phyloP scores from a whole-genome alignment of 2,113 vertebrate genomes.

The Furnarius figulus region DNA sequence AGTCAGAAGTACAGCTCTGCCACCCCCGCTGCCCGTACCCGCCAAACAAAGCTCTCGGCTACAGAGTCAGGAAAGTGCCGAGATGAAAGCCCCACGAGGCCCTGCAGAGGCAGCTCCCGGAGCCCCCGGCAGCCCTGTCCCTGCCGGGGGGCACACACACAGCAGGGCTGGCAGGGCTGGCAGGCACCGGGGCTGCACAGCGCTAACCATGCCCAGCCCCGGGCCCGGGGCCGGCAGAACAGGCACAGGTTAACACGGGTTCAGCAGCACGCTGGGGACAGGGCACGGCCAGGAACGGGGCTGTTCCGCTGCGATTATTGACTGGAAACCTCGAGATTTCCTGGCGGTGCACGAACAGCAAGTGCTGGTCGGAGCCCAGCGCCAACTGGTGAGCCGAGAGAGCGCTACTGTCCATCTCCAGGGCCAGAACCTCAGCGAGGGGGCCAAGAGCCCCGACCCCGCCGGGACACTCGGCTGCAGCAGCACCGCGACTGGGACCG shows the following conservation, averaged over 20 bases:
- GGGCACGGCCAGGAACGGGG: background rate
- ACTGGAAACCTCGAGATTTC: background rate
- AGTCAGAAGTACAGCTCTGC: background rate
- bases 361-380: fast-evolving
- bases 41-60: fast-evolving
- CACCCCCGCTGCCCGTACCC: background rate
- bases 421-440: background rate
- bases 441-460: no score
- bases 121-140: background rate
- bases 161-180: no score
- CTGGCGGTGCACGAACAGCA: fast-evolving
- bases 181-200: no score
- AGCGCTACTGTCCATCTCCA: fast-evolving
- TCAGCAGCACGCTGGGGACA: background rate
- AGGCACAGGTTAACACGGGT: background rate
- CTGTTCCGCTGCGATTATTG: fast-evolving
- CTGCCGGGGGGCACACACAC: background rate
- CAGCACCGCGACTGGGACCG: no score
- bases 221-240: background rate
- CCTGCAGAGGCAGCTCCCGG: background rate
- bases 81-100: fast-evolving
- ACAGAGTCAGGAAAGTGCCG: background rate
- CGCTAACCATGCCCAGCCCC: no score
- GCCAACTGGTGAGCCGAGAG: fast-evolving
- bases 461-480: no score